Percentiles rank a stretch among this genome's conserved stretches.
These are phyloP conservation scores for Hippocampus abdominalis DNA, from an alignment of 2,113 vertebrate genomes.

Conservation along the genomic window DNA sequence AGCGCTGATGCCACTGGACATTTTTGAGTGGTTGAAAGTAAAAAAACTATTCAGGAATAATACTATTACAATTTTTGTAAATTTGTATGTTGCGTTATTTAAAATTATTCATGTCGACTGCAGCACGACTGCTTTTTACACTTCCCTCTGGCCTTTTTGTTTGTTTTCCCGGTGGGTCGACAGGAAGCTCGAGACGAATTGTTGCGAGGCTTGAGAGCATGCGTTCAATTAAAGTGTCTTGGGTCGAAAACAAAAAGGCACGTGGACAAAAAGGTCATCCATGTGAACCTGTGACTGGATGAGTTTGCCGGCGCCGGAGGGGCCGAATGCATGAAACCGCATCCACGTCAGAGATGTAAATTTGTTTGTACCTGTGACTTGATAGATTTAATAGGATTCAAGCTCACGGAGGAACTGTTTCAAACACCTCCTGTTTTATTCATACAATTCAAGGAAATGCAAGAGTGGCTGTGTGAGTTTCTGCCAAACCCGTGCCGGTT, in stretches of 20 bases:
- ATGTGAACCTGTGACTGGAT: constrained; percentile 16
- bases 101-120: too few species aligned
- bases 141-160: constrained; percentile 26
- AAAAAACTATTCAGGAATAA: too few species aligned
- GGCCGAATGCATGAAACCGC: neutral
- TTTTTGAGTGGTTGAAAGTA: too few species aligned
- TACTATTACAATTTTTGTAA: too few species aligned
- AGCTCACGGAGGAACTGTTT: too few species aligned
- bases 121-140: too few species aligned
- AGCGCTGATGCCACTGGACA: too few species aligned
- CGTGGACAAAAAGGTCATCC: constrained; percentile 26
- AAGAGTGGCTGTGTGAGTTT: constrained; percentile 8
- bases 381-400: too few species aligned
- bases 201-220: constrained; percentile 35
- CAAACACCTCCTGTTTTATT: too few species aligned
- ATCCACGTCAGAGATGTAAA: neutral
- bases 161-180: constrained; percentile 54
- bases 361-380: too few species aligned
- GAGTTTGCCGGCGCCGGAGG: constrained; percentile 17
- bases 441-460: constrained; percentile 21
- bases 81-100: too few species aligned
- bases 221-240: constrained; percentile 9
- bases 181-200: constrained; percentile 35
- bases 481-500: neutral
- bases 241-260: constrained; percentile 20